These are phyloP conservation scores for Coenonympha glycerion DNA, from an alignment of 2,888 invertebrate genomes.

Conservation along the genomic window DNA sequence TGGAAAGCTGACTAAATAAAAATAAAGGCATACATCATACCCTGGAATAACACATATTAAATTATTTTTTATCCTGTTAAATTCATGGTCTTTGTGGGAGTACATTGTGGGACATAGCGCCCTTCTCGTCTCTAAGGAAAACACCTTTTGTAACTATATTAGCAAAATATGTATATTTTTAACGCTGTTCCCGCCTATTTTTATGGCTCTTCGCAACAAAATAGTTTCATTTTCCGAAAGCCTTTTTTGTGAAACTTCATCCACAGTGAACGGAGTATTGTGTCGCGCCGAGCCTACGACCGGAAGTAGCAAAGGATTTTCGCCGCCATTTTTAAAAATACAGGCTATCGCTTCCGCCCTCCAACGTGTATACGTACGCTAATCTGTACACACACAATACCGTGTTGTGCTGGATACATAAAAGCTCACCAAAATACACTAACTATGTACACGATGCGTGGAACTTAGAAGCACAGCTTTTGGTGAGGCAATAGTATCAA, in stretches of 20 bases:
- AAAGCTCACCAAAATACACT: not conserved
- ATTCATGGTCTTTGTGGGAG: no score
- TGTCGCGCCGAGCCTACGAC: not conserved
- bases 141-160: not conserved
- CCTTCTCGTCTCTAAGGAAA: no score
- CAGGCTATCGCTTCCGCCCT: not conserved
- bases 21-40: no score
- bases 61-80: no score
- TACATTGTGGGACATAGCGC: no score
- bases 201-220: not conserved
- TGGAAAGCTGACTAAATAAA: no score
- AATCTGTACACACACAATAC: not conserved
- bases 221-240: not conserved
- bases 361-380: not conserved
- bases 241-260: not conserved
- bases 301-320: slow-evolving; percentile 4
- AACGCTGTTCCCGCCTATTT: not conserved
- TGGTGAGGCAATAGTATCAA: no score
- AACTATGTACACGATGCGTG: not conserved
- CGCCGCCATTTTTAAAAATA: not conserved
- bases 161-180: not conserved
- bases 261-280: not conserved
- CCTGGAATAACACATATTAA: no score
- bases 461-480: not conserved
- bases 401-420: not conserved